Base-by-base conservation (phyloP, 2,797 vertebrate genomes). In the Liparis tanakae region DNA sequence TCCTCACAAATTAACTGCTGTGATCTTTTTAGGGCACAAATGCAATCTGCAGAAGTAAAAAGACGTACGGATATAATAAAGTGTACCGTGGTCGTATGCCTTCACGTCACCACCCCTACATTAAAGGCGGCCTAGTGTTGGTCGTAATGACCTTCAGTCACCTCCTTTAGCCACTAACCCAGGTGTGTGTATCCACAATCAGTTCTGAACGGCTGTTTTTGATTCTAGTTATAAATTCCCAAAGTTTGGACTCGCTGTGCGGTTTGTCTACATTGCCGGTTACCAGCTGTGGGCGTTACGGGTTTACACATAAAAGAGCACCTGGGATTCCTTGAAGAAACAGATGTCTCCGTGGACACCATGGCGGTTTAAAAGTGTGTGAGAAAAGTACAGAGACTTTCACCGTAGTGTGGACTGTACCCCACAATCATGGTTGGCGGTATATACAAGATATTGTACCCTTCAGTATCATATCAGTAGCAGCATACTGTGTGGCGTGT, bases 261-360 rank as follows among this genome's bases (percentile, higher is more conserved):
- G 68, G 68, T 48, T 22, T 70, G 64, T 58, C 44, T n/a, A 50
- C 25, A 46, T 44, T 55, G 44, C 76, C 33, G 48, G 53, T 36
- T 53, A 68, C 44, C 74, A 84, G 44, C 65, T 87, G 74, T 58
- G 53, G 54, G 61, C 66, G 55, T 60, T 61, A 39, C 0, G 70
- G 10, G 18, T 63, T 61, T 79, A 30, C 41, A 66, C 60, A 69
- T 18, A 44, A 83, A 74, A 76, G 48, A 72, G 5, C 48, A 79
- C 70, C 55, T 43, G 73, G 39, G 25, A 41, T 34, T 80, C 46
- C 48, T 53, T 51, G 22, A 66, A 63, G 25, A 76, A 80, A 66
- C 81, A 81, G 74, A 85, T 74, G 71, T 34, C 67, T 13, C 17
- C 18, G 7, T 48, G 33, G 50, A 51, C 13, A 71, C n/a, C 25